Conservation (phyloP, 2,888 invertebrate species). For the Elmis aenea region DNA sequence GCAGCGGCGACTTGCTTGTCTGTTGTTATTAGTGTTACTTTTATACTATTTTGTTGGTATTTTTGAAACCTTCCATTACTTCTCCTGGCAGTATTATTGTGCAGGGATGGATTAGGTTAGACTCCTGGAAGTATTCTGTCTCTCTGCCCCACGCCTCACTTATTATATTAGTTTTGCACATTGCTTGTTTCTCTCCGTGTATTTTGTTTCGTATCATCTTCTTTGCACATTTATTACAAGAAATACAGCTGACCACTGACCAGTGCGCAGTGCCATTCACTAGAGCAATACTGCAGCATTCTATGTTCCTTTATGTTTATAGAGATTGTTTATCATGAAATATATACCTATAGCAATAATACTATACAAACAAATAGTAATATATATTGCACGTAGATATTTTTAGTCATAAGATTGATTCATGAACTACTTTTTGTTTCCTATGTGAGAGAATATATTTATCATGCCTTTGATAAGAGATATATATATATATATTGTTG, state of each 20-base stretch:
- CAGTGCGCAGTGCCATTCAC: slow-evolving; percentile 34
- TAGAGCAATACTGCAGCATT: slow-evolving; percentile 37
- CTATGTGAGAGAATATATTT: slow-evolving; percentile 59
- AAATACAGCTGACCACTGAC: slow-evolving; percentile 34
- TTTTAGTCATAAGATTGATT: slow-evolving; percentile 53
- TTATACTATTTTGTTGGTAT: slow-evolving; percentile 19
- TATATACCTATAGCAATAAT: slow-evolving; percentile 47
- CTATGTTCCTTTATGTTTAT: slow-evolving; percentile 39
- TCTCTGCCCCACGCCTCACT: slow-evolving; percentile 21
- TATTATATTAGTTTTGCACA: slow-evolving; percentile 19
- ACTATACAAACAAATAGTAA: slow-evolving; percentile 21
- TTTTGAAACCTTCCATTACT: slow-evolving; percentile 23
- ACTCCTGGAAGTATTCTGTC: slow-evolving; percentile 18
- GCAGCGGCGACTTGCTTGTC: slow-evolving; percentile 10
- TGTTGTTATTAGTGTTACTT: slow-evolving; percentile 16
- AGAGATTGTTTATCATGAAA: slow-evolving; percentile 40
- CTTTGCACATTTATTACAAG: too few relatives aligned
- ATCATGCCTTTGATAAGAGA: slow-evolving; percentile 51
- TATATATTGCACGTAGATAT: slow-evolving; percentile 23
- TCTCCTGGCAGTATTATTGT: slow-evolving; percentile 44
- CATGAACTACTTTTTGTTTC: slow-evolving; percentile 60
- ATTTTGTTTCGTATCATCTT: slow-evolving; percentile 4
- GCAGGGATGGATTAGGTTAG: slow-evolving; percentile 32
- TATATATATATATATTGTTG: slow-evolving; percentile 47
- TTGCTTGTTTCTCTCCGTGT: slow-evolving; percentile 23